Evolutionary conservation across 2,888 invertebrate species (phyloP).

Genomic region (Chironomus tentans): DNA sequence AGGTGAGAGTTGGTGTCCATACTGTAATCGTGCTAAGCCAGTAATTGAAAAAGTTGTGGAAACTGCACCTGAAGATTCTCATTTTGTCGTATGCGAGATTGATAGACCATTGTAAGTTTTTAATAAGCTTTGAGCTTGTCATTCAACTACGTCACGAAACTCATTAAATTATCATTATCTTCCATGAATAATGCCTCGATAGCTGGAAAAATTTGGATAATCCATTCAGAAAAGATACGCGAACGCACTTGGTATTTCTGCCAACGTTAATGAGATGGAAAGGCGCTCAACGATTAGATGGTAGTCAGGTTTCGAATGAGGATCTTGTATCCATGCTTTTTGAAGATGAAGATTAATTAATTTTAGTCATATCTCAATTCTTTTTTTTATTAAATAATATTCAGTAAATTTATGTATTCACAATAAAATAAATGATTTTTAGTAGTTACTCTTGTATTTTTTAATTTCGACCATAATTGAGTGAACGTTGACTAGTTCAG

Average conservation of each 20-base stretch:
- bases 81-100: slow-evolving; percentile 69
- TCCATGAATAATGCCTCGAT: slow-evolving; percentile 28
- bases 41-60: slow-evolving; percentile 58
- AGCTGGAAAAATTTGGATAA: slow-evolving; percentile 80
- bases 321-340: slow-evolving; percentile 73
- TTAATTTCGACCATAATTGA: slow-evolving; percentile 99
- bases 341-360: slow-evolving; percentile 53
- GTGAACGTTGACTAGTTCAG: slow-evolving; percentile 94
- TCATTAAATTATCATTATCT: not conserved
- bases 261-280: slow-evolving; percentile 77
- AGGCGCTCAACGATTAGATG: slow-evolving; percentile 67
- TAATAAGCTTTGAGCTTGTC: too few relatives aligned
- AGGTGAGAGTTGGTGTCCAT: slow-evolving; percentile 15
- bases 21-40: slow-evolving; percentile 58
- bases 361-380: too few relatives aligned
- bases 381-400: too few relatives aligned
- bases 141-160: too few relatives aligned
- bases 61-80: slow-evolving; percentile 51
- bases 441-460: slow-evolving; percentile 95
- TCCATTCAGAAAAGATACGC: slow-evolving; percentile 67
- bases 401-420: too few relatives aligned
- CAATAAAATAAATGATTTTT: slow-evolving; percentile 31
- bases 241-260: slow-evolving; percentile 63
- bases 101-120: slow-evolving; percentile 55
- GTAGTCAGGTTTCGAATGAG: slow-evolving; percentile 62